Percentiles rank a stretch among this genome's conserved stretches.
These are phyloP conservation scores for Nerophis ophidion DNA, from an alignment of 2,113 vertebrate genomes.

Conservation along the genomic window DNA sequence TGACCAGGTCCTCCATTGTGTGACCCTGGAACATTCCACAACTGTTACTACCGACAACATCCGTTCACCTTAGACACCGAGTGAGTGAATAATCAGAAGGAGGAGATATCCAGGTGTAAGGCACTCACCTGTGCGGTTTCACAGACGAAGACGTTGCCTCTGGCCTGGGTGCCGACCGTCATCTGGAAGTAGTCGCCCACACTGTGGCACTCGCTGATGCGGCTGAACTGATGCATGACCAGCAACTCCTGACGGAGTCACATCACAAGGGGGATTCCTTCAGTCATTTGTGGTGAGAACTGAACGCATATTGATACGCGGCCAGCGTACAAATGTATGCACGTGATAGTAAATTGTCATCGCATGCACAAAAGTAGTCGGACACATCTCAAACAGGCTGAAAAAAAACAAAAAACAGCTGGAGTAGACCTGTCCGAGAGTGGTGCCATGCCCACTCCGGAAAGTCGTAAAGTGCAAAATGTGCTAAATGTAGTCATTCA, in stretches of 20 bases:
- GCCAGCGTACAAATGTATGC: too few relatives aligned
- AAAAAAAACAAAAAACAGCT: too few relatives aligned
- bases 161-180: conserved; percentile 83
- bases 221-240: conserved; percentile 82
- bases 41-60: too few relatives aligned
- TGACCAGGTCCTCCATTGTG: conserved; percentile 96
- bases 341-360: too few relatives aligned
- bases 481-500: too few relatives aligned
- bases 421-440: too few relatives aligned
- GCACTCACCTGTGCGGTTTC: conserved; percentile 93
- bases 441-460: too few relatives aligned
- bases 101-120: background rate
- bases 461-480: too few relatives aligned
- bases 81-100: background rate
- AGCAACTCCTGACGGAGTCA: conserved; percentile 76
- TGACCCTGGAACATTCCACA: conserved; percentile 77
- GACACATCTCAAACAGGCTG: too few relatives aligned
- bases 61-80: too few relatives aligned
- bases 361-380: too few relatives aligned
- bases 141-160: conserved; percentile 84
- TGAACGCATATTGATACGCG: too few relatives aligned
- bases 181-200: conserved; percentile 96
- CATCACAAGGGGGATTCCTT: background rate
- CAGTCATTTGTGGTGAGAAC: background rate
- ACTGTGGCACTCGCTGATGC: conserved; percentile 93